Percentiles rank a stretch among this genome's conserved stretches.
These are phyloP conservation scores for Astreopora myriophthalma DNA, from an alignment of 64 coral and sea anemone species.

Conservation along the genomic window DNA sequence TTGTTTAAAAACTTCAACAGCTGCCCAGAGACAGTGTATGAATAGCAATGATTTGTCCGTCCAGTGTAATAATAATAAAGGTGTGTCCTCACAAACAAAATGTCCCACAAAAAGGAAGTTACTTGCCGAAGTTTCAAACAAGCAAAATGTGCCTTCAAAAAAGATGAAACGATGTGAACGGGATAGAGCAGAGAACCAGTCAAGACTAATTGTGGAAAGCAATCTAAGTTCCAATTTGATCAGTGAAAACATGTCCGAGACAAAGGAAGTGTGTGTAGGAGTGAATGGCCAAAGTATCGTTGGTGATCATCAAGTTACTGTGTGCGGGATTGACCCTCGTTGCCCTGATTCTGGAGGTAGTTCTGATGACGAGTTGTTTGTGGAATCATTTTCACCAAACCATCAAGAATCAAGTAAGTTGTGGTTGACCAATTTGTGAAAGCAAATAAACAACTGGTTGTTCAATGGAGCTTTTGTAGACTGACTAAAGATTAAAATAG, in stretches of 20 bases:
- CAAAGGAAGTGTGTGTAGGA: not conserved
- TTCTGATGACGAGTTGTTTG: slow-evolving; percentile 63
- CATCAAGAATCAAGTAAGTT: slow-evolving; percentile 22
- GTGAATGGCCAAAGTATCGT: no score
- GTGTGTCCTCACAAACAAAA: not conserved
- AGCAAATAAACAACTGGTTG: no score
- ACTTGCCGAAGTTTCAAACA: not conserved
- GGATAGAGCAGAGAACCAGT: not conserved
- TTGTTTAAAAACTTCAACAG: not conserved
- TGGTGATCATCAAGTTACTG: not conserved
- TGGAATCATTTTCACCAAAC: slow-evolving; percentile 8
- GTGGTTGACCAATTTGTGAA: no score
- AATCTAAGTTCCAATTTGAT: not conserved
- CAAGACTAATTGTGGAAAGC: no score
- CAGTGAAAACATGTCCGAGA: not conserved
- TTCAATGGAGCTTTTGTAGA: no score
- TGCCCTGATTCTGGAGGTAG: not conserved
- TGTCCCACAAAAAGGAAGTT: not conserved
- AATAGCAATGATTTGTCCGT: not conserved
- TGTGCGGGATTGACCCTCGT: not conserved
- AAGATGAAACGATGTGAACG: not conserved
- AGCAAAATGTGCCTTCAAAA: not conserved
- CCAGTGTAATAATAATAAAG: not conserved
- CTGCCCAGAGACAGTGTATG: not conserved
- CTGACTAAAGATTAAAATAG: no score